phyloP scores from a whole-genome alignment of 2,888 invertebrate genomes.

The Caenorhabditis afra region DNA sequence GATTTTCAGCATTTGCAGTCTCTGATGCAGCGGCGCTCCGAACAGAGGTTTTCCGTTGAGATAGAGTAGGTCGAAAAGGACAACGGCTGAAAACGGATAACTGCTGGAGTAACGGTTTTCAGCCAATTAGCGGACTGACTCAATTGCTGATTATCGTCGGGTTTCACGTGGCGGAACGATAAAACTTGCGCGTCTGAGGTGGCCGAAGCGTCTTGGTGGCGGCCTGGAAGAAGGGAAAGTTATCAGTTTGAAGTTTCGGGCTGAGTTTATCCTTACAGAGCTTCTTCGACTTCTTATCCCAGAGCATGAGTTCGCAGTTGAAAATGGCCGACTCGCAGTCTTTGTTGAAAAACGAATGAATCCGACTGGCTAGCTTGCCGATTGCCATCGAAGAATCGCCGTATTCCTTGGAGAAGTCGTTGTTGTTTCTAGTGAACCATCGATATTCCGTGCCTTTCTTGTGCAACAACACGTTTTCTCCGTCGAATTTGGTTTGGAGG shows the following conservation, averaged over 20 bases:
- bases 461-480: constrained; percentile 78
- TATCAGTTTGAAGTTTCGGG: no score
- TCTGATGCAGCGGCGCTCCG: constrained; percentile 66
- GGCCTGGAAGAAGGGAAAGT: constrained; percentile 33
- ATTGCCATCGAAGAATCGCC: constrained; percentile 59
- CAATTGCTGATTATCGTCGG: constrained; percentile 62
- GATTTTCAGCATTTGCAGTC: constrained; percentile 61
- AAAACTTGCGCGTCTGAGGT: constrained; percentile 50
- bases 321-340: constrained; percentile 68
- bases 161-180: constrained; percentile 60
- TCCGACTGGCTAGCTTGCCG: constrained; percentile 66
- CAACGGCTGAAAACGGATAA: constrained; percentile 66
- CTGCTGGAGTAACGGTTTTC: no score
- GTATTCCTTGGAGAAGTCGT: constrained; percentile 68
- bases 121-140: constrained; percentile 23
- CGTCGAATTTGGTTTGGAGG: constrained; percentile 77
- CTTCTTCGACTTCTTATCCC: constrained; percentile 63
- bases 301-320: constrained; percentile 77
- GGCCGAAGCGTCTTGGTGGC: constrained; percentile 58
- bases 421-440: constrained; percentile 74
- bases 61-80: constrained; percentile 77
- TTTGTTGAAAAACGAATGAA: constrained; percentile 72
- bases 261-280: constrained; percentile 51
- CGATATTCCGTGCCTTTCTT: constrained; percentile 70
- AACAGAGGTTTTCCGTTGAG: constrained; percentile 71